Base-by-base conservation (phyloP, 2,113 vertebrate genomes). In the Anseranas semipalmata region DNA sequence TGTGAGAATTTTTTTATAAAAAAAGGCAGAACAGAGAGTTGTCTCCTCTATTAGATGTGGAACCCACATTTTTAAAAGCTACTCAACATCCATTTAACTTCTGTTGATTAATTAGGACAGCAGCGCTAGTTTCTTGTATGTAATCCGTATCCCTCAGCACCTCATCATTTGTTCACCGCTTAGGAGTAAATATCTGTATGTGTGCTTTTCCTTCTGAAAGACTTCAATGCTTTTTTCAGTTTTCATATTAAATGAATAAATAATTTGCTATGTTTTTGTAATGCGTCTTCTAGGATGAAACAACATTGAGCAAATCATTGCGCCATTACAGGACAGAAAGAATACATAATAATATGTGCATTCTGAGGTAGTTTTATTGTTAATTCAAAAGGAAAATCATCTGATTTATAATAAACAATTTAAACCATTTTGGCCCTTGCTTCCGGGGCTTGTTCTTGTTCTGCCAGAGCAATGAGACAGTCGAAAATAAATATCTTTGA, bases 61-160 rank as follows among this genome's bases (percentile, higher is more conserved):
- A 88, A 85, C 76, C 25, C 41, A 30, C 27, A 9, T 63, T 84
- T 93, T 94, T 92, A 55, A 65, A 14, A 92, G 60, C 11, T 87
- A 50, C 24, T 95, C 39, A 85, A 24, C 59, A 70, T 93, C 76
- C 27, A 20, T 90, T 96, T 92, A 75, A 72, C 56, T 94, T 86
- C 2, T 8, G 9, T 41, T 95, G 78, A 75, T 87, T 85, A 90
- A 87, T 95, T 81, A 92, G 75, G 66, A 71, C 66, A 87, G 56
- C 74, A 70, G 37, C 50, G 33, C 48, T 81, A 32, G 66, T 89
- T 94, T 74, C 32, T 56, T 78, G 33, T 71, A 46, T 89, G 48
- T 87, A 87, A 87, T 90, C 52, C 27, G 33, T 81, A 86, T 68
- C 56, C 43, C 55, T 87, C 75, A 73, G 76, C 83, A 89, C 41